A percentile compares a stretch with the other conserved stretches of the same genome.
phyloP scores from a whole-genome alignment of 2,888 invertebrate genomes.

The Caenorhabditis sinica region DNA sequence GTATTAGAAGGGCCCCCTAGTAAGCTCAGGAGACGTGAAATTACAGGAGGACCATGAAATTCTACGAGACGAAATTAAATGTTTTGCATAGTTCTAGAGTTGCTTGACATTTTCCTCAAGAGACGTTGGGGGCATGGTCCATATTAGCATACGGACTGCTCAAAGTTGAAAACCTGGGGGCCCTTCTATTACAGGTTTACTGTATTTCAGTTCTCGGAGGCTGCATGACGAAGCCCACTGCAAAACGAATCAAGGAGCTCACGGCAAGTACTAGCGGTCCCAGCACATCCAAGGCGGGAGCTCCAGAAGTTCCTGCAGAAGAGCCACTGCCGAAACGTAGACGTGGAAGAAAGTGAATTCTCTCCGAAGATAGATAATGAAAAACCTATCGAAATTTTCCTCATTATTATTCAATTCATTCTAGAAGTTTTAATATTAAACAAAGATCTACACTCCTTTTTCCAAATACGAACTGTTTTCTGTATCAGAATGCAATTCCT shows the following conservation, averaged over 20 bases:
- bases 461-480: not conserved
- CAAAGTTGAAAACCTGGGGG: not conserved
- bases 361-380: not conserved
- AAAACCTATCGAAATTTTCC: not conserved
- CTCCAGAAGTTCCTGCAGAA: not conserved
- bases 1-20: too few relatives aligned
- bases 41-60: too few relatives aligned
- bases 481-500: not conserved
- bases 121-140: too few relatives aligned
- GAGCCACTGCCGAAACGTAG: slow-evolving; percentile 47
- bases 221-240: slow-evolving; percentile 30
- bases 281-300: slow-evolving; percentile 18
- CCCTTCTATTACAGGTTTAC: too few relatives aligned
- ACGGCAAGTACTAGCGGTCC: not conserved
- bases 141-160: too few relatives aligned
- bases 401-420: not conserved
- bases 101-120: too few relatives aligned
- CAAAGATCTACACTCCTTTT: slow-evolving; percentile 21
- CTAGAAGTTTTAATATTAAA: slow-evolving; percentile 10
- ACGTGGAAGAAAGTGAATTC: slow-evolving; percentile 24
- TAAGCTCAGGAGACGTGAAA: too few relatives aligned
- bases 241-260: slow-evolving; percentile 28
- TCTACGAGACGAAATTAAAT: too few relatives aligned
- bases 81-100: too few relatives aligned
- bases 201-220: slow-evolving; percentile 40